Conservation (phyloP, 2,113 vertebrate genomes). For the Gavialis gangeticus region DNA sequence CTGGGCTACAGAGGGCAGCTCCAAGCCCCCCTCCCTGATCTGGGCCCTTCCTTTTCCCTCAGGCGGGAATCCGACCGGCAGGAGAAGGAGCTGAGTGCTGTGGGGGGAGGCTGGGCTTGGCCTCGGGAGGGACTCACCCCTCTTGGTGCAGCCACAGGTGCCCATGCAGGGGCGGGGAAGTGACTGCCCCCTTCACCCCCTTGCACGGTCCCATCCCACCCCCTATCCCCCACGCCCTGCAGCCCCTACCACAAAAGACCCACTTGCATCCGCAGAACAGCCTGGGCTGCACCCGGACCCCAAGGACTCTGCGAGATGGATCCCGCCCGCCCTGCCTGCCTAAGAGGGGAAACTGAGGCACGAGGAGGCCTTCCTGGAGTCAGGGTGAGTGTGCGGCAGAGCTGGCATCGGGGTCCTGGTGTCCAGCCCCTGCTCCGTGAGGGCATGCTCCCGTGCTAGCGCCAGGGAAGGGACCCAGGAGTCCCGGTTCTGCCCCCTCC, state of each 20-base stretch:
- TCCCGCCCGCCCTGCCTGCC: too few relatives aligned
- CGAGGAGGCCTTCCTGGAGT: neutral
- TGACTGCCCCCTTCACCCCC: rapidly evolving
- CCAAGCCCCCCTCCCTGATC: too few relatives aligned
- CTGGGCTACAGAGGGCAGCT: too few relatives aligned
- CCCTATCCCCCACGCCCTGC: neutral
- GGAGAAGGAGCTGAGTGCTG: too few relatives aligned
- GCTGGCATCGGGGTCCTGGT: neutral
- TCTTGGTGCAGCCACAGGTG: neutral
- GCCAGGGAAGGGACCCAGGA: neutral
- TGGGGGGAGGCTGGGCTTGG: too few relatives aligned
- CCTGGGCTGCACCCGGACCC: neutral
- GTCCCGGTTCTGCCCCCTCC: neutral
- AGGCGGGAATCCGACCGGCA: too few relatives aligned
- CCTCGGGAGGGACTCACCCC: too few relatives aligned
- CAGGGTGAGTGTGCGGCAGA: neutral
- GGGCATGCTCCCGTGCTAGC: rapidly evolving
- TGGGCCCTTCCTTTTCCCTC: too few relatives aligned
- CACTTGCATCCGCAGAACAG: neutral
- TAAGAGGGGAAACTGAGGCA: too few relatives aligned
- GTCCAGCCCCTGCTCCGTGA: rapidly evolving
- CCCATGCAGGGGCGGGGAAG: neutral
- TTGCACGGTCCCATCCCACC: rapidly evolving
- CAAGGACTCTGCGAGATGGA: too few relatives aligned
- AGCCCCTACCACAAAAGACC: neutral